These are phyloP conservation scores for Pollenia griseotomentosa DNA, from an alignment of 2,888 invertebrate genomes.

Conservation along the genomic window DNA sequence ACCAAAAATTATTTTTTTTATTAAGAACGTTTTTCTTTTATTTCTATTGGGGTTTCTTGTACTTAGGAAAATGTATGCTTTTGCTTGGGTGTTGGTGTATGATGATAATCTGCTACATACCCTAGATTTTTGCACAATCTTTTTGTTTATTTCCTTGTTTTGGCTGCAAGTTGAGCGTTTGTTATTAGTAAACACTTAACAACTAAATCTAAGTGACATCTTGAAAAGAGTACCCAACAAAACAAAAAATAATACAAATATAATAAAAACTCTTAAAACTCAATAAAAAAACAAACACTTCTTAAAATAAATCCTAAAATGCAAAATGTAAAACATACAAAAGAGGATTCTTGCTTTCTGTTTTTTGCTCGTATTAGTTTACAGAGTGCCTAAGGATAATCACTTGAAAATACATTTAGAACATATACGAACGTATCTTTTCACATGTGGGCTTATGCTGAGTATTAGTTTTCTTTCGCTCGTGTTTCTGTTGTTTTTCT, in stretches of 20 bases:
- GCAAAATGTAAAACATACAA: slow-evolving; percentile 17
- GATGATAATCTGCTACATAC: slow-evolving; percentile 63
- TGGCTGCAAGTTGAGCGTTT: slow-evolving; percentile 46
- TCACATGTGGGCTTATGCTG: slow-evolving; percentile 42
- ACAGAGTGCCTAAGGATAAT: slow-evolving; percentile 67
- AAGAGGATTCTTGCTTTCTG: neutral
- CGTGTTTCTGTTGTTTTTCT: slow-evolving; percentile 17
- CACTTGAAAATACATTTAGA: slow-evolving; percentile 53
- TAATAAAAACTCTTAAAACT: slow-evolving; percentile 17
- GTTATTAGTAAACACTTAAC: slow-evolving; percentile 63
- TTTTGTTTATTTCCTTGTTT: slow-evolving; percentile 52
- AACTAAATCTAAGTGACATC: slow-evolving; percentile 64
- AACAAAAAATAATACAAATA: slow-evolving; percentile 21
- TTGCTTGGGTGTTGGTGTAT: slow-evolving; percentile 19
- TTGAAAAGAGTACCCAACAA: slow-evolving; percentile 35
- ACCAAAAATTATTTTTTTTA: neutral
- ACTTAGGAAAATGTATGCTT: neutral
- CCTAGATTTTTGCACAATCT: slow-evolving; percentile 60
- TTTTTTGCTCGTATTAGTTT: slow-evolving; percentile 28
- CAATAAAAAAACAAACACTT: slow-evolving; percentile 21
- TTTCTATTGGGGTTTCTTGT: neutral
- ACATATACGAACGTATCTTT: slow-evolving; percentile 4
- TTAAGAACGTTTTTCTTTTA: neutral
- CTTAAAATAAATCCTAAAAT: slow-evolving; percentile 62
- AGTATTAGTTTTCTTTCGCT: slow-evolving; percentile 21